A percentile compares a stretch with the other conserved stretches of the same genome.
Conservation (phyloP, 2,113 vertebrate genomes). For the Polyodon spathula region DNA sequence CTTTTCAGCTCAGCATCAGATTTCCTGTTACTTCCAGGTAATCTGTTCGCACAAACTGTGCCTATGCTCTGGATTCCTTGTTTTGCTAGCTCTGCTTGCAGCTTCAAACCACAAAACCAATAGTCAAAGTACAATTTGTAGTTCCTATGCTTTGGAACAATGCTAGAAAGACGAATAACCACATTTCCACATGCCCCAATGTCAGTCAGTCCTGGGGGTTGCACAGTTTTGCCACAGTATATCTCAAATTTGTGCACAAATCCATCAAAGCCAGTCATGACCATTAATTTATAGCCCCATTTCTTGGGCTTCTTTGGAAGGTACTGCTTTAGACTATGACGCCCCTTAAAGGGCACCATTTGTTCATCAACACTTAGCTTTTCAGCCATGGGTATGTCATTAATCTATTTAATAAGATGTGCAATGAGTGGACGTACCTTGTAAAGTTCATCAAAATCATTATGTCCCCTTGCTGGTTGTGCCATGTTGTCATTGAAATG, state of each 20-base stretch:
- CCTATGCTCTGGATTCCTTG: constrained; percentile 14
- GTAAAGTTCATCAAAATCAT: too few species aligned
- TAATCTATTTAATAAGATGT: too few species aligned
- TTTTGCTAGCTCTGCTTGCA: not conserved
- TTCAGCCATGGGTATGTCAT: too few species aligned
- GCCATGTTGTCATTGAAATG: too few species aligned
- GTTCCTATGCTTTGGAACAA: constrained; percentile 15
- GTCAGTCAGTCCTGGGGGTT: constrained; percentile 10
- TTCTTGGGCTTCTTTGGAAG: not conserved
- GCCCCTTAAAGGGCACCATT: too few species aligned
- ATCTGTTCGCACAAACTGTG: constrained; percentile 1
- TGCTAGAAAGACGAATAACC: constrained; percentile 7
- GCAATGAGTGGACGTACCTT: too few species aligned
- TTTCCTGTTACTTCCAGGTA: constrained; percentile 14
- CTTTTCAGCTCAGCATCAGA: too few species aligned
- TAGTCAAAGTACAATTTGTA: constrained; percentile 16
- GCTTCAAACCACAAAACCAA: constrained; percentile 9
- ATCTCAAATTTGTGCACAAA: constrained; percentile 14
- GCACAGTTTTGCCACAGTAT: constrained; percentile 11
- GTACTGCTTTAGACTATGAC: too few species aligned
- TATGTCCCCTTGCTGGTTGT: too few species aligned
- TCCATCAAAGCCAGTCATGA: constrained; percentile 3
- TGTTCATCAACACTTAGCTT: too few species aligned
- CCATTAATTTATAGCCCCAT: not conserved
- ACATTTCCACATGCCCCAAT: constrained; percentile 11